Percentiles rank a stretch among this genome's conserved stretches.
phyloP scores from a whole-genome alignment of 2,797 vertebrate species.

The Chromobotia macracanthus region DNA sequence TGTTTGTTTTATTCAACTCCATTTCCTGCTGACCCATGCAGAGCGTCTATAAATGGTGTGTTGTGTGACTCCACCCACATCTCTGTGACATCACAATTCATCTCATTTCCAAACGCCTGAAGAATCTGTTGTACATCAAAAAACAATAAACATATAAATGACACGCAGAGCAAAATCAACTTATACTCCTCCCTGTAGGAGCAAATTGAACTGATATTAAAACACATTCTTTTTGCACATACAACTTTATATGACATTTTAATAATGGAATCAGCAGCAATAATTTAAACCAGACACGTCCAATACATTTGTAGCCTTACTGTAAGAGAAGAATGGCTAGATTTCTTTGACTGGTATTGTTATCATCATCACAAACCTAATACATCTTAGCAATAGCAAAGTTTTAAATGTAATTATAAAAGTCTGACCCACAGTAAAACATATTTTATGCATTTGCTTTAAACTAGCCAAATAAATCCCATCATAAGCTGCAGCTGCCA shows the following conservation, averaged over 20 bases:
- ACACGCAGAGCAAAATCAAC: neutral
- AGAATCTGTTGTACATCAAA: constrained; percentile 1
- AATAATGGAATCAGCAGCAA: constrained; percentile 34
- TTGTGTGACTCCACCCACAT: constrained; percentile 42
- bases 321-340: neutral
- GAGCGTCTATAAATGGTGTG: constrained; percentile 19
- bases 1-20: constrained; percentile 62
- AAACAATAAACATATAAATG: neutral
- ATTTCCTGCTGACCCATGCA: constrained; percentile 24
- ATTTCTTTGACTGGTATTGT: constrained; percentile 8
- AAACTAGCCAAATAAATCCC: constrained; percentile 38
- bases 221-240: neutral
- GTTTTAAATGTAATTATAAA: constrained; percentile 33
- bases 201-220: constrained; percentile 3
- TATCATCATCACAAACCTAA: neutral
- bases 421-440: constrained; percentile 20
- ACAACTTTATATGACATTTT: constrained; percentile 17
- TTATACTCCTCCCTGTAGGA: neutral
- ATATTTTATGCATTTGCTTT: constrained; percentile 37
- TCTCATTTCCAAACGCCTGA: constrained; percentile 14
- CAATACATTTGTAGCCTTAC: constrained; percentile 5
- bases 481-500: constrained; percentile 27
- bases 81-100: constrained; percentile 41
- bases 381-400: constrained; percentile 5
- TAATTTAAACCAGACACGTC: constrained; percentile 4